Conservation (phyloP, 2,113 vertebrate genomes). For the Microtus oregoni region DNA sequence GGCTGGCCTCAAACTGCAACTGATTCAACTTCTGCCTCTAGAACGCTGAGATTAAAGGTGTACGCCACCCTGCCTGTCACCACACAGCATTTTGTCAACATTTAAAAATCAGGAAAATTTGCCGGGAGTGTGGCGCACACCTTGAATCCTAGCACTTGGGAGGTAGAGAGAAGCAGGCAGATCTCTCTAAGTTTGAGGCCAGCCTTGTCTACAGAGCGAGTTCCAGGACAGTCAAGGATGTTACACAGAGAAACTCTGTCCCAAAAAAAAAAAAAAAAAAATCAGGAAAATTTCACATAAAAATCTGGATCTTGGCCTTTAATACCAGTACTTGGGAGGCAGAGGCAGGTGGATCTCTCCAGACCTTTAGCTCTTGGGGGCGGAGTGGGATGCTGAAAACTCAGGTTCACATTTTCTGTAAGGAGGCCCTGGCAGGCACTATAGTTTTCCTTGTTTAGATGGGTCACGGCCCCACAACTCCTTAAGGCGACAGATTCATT, state of each 20-base stretch:
- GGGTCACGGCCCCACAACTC: not conserved
- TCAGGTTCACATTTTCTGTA: not conserved
- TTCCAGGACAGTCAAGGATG: too few species aligned
- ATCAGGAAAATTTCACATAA: not conserved
- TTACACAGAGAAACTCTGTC: too few species aligned
- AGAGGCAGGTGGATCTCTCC: not conserved
- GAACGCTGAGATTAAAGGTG: not conserved
- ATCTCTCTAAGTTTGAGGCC: too few species aligned
- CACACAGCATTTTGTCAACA: not conserved
- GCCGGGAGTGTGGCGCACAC: too few species aligned
- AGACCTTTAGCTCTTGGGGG: not conserved
- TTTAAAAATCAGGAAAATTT: slow-evolving; percentile 17
- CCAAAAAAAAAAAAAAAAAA: not conserved
- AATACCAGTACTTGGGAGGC: not conserved
- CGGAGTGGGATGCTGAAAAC: not conserved
- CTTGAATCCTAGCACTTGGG: too few species aligned
- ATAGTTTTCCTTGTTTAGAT: not conserved
- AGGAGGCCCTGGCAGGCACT: not conserved
- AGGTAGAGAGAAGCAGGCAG: too few species aligned
- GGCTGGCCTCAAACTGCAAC: not conserved
- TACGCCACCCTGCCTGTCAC: not conserved
- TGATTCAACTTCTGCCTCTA: not conserved
- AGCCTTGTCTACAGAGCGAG: too few species aligned
- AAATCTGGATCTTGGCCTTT: not conserved
- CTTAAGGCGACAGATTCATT: not conserved